phyloP scores from a whole-genome alignment of 2,113 vertebrate species.

The Psephotus haematonotus region DNA sequence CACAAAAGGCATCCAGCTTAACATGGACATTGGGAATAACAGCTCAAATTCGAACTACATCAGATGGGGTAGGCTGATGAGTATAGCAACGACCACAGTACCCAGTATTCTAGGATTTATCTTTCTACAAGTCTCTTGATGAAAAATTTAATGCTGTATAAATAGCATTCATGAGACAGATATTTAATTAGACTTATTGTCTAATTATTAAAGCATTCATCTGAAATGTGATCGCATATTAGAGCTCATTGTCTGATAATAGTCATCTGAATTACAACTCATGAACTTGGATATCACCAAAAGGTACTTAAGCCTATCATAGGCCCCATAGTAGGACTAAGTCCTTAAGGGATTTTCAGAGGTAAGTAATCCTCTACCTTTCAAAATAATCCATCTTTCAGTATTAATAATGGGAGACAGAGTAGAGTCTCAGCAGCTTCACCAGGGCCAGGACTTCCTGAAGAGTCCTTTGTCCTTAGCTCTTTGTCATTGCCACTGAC shows the following conservation, averaged over 20 bases:
- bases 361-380: neutral
- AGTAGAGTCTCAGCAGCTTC: neutral
- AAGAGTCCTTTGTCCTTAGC: neutral
- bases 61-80: neutral
- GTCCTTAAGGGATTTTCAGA: neutral
- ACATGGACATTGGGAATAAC: neutral
- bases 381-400: neutral
- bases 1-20: neutral
- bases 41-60: neutral
- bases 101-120: neutral
- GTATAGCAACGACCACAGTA: neutral
- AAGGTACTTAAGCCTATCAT: neutral
- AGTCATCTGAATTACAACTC: neutral
- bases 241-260: neutral
- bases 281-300: neutral
- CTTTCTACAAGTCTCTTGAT: neutral
- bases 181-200: neutral
- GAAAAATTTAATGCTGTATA: neutral
- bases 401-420: neutral
- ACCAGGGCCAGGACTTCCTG: neutral
- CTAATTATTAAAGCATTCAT: neutral
- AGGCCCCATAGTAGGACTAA: neutral
- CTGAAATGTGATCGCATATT: neutral
- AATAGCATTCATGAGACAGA: neutral
- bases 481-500: neutral